Percentiles rank a stretch among this genome's conserved stretches.
These are phyloP conservation scores for Okamejei kenojei DNA, from an alignment of 2,797 vertebrate genomes.

Conservation along the genomic window DNA sequence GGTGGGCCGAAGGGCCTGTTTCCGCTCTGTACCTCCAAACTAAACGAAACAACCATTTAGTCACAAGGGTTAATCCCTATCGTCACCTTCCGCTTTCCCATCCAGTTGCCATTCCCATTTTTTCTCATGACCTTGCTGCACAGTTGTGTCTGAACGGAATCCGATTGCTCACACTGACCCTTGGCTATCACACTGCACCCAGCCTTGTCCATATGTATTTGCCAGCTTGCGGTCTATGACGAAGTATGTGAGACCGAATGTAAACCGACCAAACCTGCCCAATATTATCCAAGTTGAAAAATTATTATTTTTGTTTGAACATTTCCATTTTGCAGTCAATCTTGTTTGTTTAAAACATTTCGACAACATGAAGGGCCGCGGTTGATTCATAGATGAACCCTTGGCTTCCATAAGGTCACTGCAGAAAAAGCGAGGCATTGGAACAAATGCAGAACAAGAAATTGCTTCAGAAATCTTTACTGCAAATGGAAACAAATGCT, in stretches of 20 bases:
- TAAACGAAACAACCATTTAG: background rate
- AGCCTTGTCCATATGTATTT: background rate
- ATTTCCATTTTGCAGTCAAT: background rate
- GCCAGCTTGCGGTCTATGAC: background rate
- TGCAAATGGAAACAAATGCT: background rate
- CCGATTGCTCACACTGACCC: background rate
- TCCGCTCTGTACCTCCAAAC: too few species aligned
- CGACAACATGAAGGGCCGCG: background rate
- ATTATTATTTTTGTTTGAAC: background rate
- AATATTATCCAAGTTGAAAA: background rate
- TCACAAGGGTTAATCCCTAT: background rate
- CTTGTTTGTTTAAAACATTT: conserved; percentile 3
- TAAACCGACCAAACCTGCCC: background rate
- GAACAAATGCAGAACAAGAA: background rate
- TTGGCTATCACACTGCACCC: background rate
- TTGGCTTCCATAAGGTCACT: background rate
- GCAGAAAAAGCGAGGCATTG: background rate
- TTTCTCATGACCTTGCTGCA: background rate
- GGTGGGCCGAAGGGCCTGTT: too few species aligned
- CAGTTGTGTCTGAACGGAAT: background rate
- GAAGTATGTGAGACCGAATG: background rate
- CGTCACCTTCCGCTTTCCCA: background rate
- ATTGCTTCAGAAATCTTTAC: background rate
- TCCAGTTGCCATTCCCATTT: background rate
- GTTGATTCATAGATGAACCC: background rate